Conservation (phyloP, 2,888 invertebrate genomes). For the Nephrotoma flavescens region DNA sequence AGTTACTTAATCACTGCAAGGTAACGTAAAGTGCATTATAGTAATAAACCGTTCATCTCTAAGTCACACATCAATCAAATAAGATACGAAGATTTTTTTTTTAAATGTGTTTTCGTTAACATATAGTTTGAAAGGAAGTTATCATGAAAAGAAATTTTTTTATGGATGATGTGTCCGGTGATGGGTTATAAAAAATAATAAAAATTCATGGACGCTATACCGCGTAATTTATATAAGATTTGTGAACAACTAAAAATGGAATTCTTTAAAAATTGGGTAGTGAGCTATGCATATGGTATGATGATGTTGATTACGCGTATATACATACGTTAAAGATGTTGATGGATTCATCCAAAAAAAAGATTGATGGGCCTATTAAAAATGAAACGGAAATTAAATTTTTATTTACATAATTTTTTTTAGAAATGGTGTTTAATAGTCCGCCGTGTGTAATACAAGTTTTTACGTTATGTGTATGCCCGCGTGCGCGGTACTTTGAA, state of each 20-base stretch:
- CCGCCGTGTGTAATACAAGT: not conserved
- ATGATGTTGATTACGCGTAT: not conserved
- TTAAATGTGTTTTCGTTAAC: not conserved
- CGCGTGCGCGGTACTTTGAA: not conserved
- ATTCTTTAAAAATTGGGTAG: not conserved
- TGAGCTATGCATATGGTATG: not conserved
- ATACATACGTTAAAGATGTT: not conserved
- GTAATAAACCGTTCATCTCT: not conserved
- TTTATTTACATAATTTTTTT: not conserved
- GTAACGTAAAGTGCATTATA: not conserved
- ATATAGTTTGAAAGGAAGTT: not conserved
- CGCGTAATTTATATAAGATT: not conserved
- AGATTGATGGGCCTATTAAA: not conserved
- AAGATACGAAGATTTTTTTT: not conserved
- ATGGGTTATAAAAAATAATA: not conserved
- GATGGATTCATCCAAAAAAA: not conserved
- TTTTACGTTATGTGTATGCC: not conserved
- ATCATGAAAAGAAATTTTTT: not conserved
- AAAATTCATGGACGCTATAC: not conserved
- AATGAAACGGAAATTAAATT: not conserved
- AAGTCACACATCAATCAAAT: not conserved
- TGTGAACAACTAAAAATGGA: not conserved
- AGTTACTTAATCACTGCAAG: not conserved
- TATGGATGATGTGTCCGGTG: not conserved
- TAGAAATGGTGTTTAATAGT: not conserved